Evolutionary conservation across 2,113 vertebrate species (phyloP).

Genomic region (Cyanoderma ruficeps): DNA sequence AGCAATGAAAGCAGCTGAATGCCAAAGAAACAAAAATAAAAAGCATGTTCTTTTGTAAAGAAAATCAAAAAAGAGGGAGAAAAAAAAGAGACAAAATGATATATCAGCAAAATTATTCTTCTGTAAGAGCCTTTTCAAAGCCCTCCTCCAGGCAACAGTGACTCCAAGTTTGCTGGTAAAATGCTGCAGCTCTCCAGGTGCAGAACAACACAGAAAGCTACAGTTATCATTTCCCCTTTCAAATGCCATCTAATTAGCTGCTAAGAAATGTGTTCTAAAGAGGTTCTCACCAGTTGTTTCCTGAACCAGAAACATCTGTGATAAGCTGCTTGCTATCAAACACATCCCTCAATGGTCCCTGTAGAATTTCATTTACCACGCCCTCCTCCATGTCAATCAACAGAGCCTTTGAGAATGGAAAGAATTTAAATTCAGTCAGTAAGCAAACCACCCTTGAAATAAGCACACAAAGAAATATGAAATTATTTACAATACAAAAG

Average conservation of each 20-base stretch:
- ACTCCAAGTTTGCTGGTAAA: slow-evolving; percentile 23
- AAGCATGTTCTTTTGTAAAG: neutral
- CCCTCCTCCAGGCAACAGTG: neutral
- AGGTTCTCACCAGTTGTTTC: slow-evolving; percentile 94
- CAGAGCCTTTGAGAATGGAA: slow-evolving; percentile 82
- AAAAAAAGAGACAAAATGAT: neutral
- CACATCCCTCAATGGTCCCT: slow-evolving; percentile 89
- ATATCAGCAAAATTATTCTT: slow-evolving; percentile 12
- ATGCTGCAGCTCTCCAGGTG: slow-evolving; percentile 8
- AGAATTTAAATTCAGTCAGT: slow-evolving; percentile 35
- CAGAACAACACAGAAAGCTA: neutral
- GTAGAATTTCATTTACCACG: slow-evolving; percentile 92
- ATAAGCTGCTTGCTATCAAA: slow-evolving; percentile 94
- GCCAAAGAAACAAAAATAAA: slow-evolving; percentile 17
- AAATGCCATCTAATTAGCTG: slow-evolving; percentile 18
- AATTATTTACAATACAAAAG: neutral
- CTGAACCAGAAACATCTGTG: slow-evolving; percentile 95
- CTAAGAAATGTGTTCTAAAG: slow-evolving; percentile 41
- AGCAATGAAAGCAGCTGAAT: slow-evolving; percentile 16
- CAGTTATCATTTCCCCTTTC: neutral
- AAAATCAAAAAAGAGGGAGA: neutral
- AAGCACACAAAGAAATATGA: neutral
- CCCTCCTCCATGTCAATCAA: slow-evolving; percentile 99
- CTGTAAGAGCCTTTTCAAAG: slow-evolving; percentile 45
- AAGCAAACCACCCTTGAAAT: neutral